These are phyloP conservation scores for Spizella passerina DNA, from an alignment of 2,797 vertebrate species.

Conservation along the genomic window DNA sequence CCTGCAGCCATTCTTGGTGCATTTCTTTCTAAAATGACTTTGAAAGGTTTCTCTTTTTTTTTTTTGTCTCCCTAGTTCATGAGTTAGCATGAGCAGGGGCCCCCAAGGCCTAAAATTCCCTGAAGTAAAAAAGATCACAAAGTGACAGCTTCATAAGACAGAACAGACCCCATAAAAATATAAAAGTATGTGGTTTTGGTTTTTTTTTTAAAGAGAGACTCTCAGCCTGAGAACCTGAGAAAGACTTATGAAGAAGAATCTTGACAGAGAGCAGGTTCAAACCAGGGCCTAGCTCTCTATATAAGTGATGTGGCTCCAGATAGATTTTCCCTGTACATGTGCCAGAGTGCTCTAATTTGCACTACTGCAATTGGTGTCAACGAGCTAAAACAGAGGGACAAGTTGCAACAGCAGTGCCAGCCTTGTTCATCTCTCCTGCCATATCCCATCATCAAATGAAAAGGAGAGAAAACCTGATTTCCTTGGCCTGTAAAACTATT, in stretches of 20 bases:
- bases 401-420: background rate
- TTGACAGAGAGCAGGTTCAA: background rate
- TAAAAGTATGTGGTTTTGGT: background rate
- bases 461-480: background rate
- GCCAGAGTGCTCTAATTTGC: background rate
- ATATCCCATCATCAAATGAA: background rate
- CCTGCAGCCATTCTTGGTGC: background rate
- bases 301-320: background rate
- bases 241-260: background rate
- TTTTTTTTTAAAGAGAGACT: background rate
- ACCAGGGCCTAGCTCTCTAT: background rate
- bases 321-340: background rate
- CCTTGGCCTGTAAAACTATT: background rate
- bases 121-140: background rate
- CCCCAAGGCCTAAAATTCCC: background rate
- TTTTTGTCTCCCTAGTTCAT: background rate
- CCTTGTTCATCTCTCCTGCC: background rate
- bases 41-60: background rate
- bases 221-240: background rate
- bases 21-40: constrained; percentile 1
- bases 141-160: background rate
- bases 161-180: background rate
- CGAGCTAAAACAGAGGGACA: background rate
- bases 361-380: background rate
- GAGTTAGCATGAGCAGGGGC: background rate